Percentiles rank a stretch among this genome's conserved stretches.
Evolutionary conservation across 2,888 invertebrate genomes (phyloP).

Genomic region (Stenodema calcarata): DNA sequence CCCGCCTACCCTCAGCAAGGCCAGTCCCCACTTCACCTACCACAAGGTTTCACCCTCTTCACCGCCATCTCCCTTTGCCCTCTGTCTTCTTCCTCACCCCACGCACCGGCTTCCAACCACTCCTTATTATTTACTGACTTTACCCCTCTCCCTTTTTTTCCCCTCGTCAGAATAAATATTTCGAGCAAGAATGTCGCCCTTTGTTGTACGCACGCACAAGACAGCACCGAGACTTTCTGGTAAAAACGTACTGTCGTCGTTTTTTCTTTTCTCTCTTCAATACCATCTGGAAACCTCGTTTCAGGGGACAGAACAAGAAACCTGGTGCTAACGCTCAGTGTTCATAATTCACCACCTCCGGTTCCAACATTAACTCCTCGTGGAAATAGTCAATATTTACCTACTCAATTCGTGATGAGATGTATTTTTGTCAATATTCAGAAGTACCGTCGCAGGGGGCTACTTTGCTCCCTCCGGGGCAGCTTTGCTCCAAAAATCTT

Average conservation of each 20-base stretch:
- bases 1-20: conserved; percentile 51
- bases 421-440: too few relatives aligned
- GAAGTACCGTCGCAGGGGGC: too few relatives aligned
- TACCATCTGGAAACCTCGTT: neutral
- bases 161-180: conserved; percentile 14
- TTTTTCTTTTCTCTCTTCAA: neutral
- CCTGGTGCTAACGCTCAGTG: neutral
- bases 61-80: neutral
- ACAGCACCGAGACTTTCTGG: neutral
- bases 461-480: too few relatives aligned
- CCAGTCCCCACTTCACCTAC: neutral
- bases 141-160: neutral
- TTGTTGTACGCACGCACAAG: neutral
- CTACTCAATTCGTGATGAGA: too few relatives aligned
- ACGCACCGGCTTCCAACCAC: neutral
- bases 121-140: conserved; percentile 28
- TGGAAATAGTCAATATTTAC: too few relatives aligned
- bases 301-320: neutral
- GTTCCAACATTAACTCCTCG: too few relatives aligned
- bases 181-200: conserved; percentile 31
- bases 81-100: neutral
- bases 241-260: neutral
- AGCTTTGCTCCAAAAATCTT: too few relatives aligned
- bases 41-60: neutral
- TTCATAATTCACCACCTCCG: neutral